Evolutionary conservation across 2,113 vertebrate genomes (phyloP).

Genomic region (Campylorhamphus procurvoides): DNA sequence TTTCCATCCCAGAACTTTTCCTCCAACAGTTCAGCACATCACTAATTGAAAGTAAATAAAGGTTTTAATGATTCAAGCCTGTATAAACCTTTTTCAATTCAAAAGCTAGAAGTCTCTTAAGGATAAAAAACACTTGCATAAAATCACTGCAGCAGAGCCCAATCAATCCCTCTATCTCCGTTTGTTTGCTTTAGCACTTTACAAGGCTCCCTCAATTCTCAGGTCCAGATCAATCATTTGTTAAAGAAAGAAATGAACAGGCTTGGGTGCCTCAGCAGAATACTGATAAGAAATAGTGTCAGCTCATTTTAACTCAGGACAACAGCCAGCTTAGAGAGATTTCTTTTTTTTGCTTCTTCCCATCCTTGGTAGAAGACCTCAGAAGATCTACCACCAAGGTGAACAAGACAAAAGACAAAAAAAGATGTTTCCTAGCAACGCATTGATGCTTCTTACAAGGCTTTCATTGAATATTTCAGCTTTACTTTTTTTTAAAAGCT

Average conservation of each 20-base stretch:
- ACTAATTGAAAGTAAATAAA: slow-evolving; percentile 64
- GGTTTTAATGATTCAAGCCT: slow-evolving; percentile 37
- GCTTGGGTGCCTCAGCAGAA: slow-evolving; percentile 37
- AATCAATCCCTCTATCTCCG: slow-evolving; percentile 59
- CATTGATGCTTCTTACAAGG: background rate
- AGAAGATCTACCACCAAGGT: background rate
- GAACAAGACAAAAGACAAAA: background rate
- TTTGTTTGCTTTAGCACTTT: slow-evolving; percentile 68
- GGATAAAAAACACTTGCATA: slow-evolving; percentile 61
- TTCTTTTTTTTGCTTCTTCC: background rate
- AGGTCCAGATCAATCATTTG: slow-evolving; percentile 65
- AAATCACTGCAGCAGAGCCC: slow-evolving; percentile 55
- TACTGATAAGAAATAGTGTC: slow-evolving; percentile 50
- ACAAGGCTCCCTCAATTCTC: slow-evolving; percentile 52
- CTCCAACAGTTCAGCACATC: background rate
- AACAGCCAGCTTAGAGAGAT: background rate
- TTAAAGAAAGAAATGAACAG: slow-evolving; percentile 62
- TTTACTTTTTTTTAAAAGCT: background rate
- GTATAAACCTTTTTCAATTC: slow-evolving; percentile 39
- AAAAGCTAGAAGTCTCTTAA: slow-evolving; percentile 39
- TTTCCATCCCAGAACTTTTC: background rate
- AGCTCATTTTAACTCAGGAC: slow-evolving; percentile 35
- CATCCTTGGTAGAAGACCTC: background rate
- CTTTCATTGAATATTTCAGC: background rate
- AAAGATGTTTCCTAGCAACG: background rate